Evolutionary conservation across 2,888 invertebrate species (phyloP), one percentile per base, ranked within the genome.

Genomic region (Folsomia manolachei): DNA sequence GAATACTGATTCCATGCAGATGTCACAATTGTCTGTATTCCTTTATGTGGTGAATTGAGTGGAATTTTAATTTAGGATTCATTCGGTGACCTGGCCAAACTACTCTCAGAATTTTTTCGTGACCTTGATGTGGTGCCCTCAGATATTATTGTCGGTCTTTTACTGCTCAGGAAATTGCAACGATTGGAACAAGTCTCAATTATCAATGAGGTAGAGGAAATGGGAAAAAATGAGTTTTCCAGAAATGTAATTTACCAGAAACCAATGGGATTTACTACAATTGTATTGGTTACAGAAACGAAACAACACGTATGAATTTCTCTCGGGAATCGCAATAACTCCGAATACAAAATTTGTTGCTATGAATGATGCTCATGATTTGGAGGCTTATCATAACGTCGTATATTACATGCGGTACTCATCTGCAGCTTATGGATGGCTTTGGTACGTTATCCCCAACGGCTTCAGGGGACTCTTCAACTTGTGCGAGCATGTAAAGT

Each of bases 381-480:
- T 90, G 82, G 89, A 88, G 78, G 88, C 89, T 81, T 91, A 91
- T 83, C 87, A 88, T 81, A 87, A 88, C 72, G 90, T 91, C 78
- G 90, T 93, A 79, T 92, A 93, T 84, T 94, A 89, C 83, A 92
- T 93, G 88, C 89, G 91, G 82, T 93, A 90, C 83, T 93, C 93
- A 56, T 87, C 93, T 72, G 90, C 91, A 52, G 93, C 93, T 68
- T 94, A 94, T 83, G 94, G 94, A 66, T 94, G 94, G 93, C 93
- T 93, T 63, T 89, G 93, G 86, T 93, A 90, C 83, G 87, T 93
- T 80, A 88, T 92, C 84, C 90, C 89, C 75, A 88, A 90, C 82
- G 87, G 89, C 53, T 86, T 87, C 65, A 87, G 89, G 64, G 91
- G 90, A 73, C 84, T 91, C 75, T 92, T 92, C 83, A 88, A 89